Evolutionary conservation across 2,113 vertebrate species (phyloP).

Genomic region (Dolichallabes microphthalmus): DNA sequence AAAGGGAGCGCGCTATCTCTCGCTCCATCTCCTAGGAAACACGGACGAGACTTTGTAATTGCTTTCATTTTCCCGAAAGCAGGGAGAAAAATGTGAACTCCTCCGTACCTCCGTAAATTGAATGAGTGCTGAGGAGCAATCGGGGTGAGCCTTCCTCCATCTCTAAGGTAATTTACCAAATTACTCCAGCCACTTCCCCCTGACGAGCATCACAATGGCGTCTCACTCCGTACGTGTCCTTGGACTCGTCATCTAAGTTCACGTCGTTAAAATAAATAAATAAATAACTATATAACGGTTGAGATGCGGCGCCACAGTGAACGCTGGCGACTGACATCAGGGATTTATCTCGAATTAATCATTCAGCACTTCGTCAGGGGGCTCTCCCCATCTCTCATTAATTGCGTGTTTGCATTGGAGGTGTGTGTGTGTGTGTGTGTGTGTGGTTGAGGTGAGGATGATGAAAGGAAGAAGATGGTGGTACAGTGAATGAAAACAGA

Average conservation of each 20-base stretch:
- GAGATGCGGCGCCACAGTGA: neutral
- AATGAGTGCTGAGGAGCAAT: constrained; percentile 48
- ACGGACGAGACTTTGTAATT: constrained; percentile 48
- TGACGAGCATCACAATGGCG: constrained; percentile 49
- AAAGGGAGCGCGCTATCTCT: constrained; percentile 22
- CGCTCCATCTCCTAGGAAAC: constrained; percentile 56
- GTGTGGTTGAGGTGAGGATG: neutral
- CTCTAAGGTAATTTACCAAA: constrained; percentile 56
- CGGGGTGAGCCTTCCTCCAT: constrained; percentile 44
- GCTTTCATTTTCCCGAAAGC: constrained; percentile 54
- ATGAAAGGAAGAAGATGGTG: neutral
- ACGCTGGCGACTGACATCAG: constrained; percentile 17
- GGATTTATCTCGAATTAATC: constrained; percentile 13
- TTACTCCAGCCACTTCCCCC: constrained; percentile 52
- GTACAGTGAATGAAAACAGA: neutral
- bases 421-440: neutral
- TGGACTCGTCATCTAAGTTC: constrained; percentile 45
- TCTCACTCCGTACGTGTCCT: constrained; percentile 43
- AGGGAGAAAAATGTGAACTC: constrained; percentile 49
- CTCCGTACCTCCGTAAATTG: constrained; percentile 50
- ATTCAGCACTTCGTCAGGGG: constrained; percentile 3
- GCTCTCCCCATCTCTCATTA: neutral
- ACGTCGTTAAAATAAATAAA: neutral
- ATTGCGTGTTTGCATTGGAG: neutral
- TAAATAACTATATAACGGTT: neutral